A percentile compares a stretch with the other conserved stretches of the same genome.
Conservation (phyloP, 2,888 invertebrate species). For the Ernsta delagoae region DNA sequence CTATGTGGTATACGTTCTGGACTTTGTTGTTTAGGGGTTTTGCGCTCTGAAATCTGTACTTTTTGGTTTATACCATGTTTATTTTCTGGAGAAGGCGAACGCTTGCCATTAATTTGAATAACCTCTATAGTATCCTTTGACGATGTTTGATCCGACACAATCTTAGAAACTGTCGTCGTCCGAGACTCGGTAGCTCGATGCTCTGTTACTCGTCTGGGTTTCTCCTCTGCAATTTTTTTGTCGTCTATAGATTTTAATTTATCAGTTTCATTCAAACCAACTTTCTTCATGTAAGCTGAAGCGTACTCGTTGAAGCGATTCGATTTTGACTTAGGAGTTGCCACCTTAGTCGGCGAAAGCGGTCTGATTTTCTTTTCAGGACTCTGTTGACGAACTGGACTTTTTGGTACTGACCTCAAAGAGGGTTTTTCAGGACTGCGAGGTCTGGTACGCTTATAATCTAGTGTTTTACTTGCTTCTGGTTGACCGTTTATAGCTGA, state of each 20-base stretch:
- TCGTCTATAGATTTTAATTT: slow-evolving; percentile 61
- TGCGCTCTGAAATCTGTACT: slow-evolving; percentile 38
- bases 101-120: slow-evolving; percentile 61
- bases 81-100: slow-evolving; percentile 67
- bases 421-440: slow-evolving; percentile 65
- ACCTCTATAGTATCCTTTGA: slow-evolving; percentile 67
- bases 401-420: slow-evolving; percentile 56
- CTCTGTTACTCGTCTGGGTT: slow-evolving; percentile 44
- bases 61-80: slow-evolving; percentile 50
- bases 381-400: slow-evolving; percentile 64
- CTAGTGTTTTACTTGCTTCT: slow-evolving; percentile 49
- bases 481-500: slow-evolving; percentile 59
- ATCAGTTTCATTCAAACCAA: slow-evolving; percentile 67
- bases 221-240: slow-evolving; percentile 52
- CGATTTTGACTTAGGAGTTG: slow-evolving; percentile 62
- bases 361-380: slow-evolving; percentile 72
- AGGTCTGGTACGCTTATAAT: slow-evolving; percentile 52
- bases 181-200: slow-evolving; percentile 51
- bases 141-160: slow-evolving; percentile 58
- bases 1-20: slow-evolving; percentile 46
- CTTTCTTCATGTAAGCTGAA: slow-evolving; percentile 79
- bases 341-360: slow-evolving; percentile 65
- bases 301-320: slow-evolving; percentile 78
- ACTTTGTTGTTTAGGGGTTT: slow-evolving; percentile 28
- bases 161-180: slow-evolving; percentile 52